Conservation (phyloP, 1,140 invertebrate species). For the Philotrypesis tridentata region DNA sequence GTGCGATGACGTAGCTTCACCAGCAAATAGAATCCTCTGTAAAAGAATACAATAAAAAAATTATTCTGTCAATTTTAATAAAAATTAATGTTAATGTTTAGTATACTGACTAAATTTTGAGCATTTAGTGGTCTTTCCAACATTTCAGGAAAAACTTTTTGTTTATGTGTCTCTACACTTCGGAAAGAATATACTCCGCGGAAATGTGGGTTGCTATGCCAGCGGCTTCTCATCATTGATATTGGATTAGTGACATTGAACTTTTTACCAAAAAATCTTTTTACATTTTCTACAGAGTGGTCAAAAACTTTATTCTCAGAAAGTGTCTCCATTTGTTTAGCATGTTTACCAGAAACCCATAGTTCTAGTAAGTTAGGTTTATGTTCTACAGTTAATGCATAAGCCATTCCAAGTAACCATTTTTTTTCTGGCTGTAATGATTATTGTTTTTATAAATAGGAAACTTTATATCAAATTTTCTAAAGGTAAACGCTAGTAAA, state of each 20-base stretch:
- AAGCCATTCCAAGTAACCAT: constrained; percentile 78
- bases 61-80: too few relatives aligned
- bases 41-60: constrained; percentile 31
- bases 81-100: not conserved
- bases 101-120: constrained; percentile 15
- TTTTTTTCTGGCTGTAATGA: constrained; percentile 60
- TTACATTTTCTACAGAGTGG: constrained; percentile 65
- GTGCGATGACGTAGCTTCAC: constrained; percentile 79
- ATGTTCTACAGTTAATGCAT: constrained; percentile 77
- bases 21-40: constrained; percentile 77
- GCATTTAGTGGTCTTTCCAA: constrained; percentile 52
- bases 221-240: constrained; percentile 74
- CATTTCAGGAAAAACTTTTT: constrained; percentile 27
- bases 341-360: constrained; percentile 75
- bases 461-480: not conserved
- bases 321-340: constrained; percentile 74
- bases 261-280: constrained; percentile 66
- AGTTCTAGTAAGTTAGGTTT: constrained; percentile 79
- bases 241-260: constrained; percentile 72
- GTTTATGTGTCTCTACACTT: constrained; percentile 69
- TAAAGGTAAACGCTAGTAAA: not conserved
- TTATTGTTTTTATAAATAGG: not conserved
- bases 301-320: constrained; percentile 69
- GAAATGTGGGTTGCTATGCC: constrained; percentile 80
- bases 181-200: constrained; percentile 81